Conservation (phyloP, 2,113 vertebrate genomes). For the Eudyptes chrysolophus region DNA sequence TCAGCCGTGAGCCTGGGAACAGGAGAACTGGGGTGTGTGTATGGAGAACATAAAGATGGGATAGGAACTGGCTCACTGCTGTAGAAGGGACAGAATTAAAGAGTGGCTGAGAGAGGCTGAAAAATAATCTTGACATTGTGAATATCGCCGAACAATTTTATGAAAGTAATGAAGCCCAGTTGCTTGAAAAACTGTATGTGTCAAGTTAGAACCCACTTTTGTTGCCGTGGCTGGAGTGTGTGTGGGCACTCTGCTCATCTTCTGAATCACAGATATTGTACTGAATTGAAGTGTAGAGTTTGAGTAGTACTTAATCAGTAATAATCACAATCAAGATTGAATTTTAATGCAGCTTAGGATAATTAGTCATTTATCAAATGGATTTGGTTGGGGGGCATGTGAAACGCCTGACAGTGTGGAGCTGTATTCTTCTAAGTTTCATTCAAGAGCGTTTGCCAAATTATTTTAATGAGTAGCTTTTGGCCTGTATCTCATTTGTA, state of each 20-base stretch:
- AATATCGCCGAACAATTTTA: neutral
- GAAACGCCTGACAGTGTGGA: neutral
- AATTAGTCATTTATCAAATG: conserved; percentile 3
- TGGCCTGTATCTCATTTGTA: neutral
- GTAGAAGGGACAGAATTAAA: neutral
- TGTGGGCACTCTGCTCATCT: neutral
- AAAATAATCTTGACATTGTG: neutral
- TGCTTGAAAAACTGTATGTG: neutral
- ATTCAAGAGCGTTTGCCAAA: neutral
- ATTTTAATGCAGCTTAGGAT: neutral
- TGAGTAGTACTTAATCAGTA: conserved; percentile 7
- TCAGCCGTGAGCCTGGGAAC: neutral
- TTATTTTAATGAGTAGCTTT: neutral
- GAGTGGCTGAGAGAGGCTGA: neutral
- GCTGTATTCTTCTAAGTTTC: neutral
- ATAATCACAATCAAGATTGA: conserved; percentile 21
- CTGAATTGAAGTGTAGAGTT: neutral
- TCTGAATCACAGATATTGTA: neutral
- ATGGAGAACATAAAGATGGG: neutral
- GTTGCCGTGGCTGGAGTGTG: neutral
- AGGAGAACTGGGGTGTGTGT: neutral
- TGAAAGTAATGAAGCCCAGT: neutral
- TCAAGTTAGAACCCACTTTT: neutral
- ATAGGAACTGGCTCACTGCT: neutral
- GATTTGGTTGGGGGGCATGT: neutral